phyloP scores from a whole-genome alignment of 2,113 vertebrate species.

The Leptodactylus fuscus region DNA sequence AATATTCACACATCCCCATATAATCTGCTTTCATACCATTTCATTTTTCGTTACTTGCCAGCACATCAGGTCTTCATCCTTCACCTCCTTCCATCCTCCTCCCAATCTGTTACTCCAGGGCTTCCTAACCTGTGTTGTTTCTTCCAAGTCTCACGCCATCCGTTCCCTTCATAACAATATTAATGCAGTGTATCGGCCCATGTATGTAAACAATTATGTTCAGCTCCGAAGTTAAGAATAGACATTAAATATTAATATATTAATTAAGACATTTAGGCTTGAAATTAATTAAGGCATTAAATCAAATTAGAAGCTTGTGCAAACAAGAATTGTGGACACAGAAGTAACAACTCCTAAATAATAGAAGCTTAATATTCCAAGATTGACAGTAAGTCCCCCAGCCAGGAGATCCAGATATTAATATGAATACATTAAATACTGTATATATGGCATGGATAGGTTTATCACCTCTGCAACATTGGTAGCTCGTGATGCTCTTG shows the following conservation, averaged over 20 bases:
- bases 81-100: neutral
- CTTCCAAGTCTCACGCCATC: neutral
- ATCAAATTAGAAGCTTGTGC: constrained; percentile 80
- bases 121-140: neutral
- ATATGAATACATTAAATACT: neutral
- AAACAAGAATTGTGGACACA: constrained; percentile 65
- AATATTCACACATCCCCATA: too few species aligned
- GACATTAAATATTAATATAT: constrained; percentile 83
- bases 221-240: constrained; percentile 10
- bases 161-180: neutral
- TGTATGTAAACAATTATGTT: constrained; percentile 36
- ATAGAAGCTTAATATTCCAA: constrained; percentile 65
- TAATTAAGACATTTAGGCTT: constrained; percentile 85
- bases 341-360: constrained; percentile 33
- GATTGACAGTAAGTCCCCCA: constrained; percentile 63
- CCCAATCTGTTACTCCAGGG: neutral
- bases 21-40: too few species aligned
- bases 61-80: neutral
- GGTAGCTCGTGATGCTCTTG: too few species aligned
- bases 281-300: constrained; percentile 82
- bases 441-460: neutral
- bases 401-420: constrained; percentile 11
- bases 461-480: neutral
- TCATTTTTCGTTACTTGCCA: too few species aligned
- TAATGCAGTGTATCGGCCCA: neutral